Conservation (phyloP, 2,888 invertebrate species). For the Chouioia cunea region DNA sequence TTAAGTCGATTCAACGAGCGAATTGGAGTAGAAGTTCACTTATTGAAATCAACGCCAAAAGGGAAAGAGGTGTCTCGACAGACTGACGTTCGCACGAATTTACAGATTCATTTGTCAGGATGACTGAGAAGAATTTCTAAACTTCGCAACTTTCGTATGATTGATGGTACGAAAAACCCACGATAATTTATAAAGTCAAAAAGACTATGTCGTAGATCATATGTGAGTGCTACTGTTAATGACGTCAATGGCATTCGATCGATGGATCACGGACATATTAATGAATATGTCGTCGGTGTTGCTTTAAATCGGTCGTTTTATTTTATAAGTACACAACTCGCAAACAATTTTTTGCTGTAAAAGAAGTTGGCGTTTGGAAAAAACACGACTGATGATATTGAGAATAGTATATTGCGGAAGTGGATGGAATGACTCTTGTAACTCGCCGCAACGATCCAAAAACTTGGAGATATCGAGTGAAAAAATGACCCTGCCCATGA, state of each 20-base stretch:
- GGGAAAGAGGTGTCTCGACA: conserved; percentile 22
- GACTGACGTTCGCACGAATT: conserved; percentile 37
- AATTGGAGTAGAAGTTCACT: conserved; percentile 16
- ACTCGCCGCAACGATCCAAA: too few relatives aligned
- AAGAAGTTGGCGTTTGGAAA: too few relatives aligned
- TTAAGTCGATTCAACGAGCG: neutral
- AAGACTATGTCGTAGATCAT: conserved; percentile 1
- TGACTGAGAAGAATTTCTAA: conserved; percentile 38
- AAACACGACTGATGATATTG: too few relatives aligned
- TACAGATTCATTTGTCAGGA: conserved; percentile 42
- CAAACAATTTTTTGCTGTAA: too few relatives aligned
- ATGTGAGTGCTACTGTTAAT: conserved; percentile 16
- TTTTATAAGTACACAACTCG: too few relatives aligned
- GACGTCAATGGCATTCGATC: conserved; percentile 52
- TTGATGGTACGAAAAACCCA: conserved; percentile 33
- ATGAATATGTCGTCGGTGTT: neutral
- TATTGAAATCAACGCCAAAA: conserved; percentile 33
- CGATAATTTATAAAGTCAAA: neutral
- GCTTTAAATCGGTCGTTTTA: too few relatives aligned
- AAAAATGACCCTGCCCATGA: too few relatives aligned
- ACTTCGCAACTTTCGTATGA: conserved; percentile 19
- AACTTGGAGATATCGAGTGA: too few relatives aligned
- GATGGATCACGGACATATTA: neutral
- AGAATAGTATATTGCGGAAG: too few relatives aligned
- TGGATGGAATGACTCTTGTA: too few relatives aligned